phyloP scores from a whole-genome alignment of 2,113 vertebrate genomes.

The Xyliphius kryptos region DNA sequence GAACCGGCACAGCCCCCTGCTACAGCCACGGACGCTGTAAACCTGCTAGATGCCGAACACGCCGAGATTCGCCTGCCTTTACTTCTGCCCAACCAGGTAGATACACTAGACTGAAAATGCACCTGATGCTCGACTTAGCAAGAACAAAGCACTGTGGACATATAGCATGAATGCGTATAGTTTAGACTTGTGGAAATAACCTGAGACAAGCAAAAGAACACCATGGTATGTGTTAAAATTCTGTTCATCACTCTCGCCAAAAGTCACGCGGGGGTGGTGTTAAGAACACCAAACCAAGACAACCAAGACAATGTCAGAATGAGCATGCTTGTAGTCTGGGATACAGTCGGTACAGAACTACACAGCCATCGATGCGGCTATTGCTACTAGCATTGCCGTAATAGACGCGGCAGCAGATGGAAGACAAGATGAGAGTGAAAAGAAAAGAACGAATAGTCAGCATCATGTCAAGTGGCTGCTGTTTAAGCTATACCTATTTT shows the following conservation, averaged over 20 bases:
- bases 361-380: slow-evolving; percentile 13
- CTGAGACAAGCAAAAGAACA: too few species aligned
- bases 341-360: slow-evolving; percentile 19
- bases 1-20: slow-evolving; percentile 53
- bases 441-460: slow-evolving; percentile 25
- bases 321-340: slow-evolving; percentile 6
- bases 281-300: slow-evolving; percentile 12
- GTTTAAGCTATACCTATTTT: slow-evolving; percentile 20
- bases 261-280: slow-evolving; percentile 19
- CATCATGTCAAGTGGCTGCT: slow-evolving; percentile 34
- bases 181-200: too few species aligned
- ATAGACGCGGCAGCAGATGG: slow-evolving; percentile 35
- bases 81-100: slow-evolving; percentile 61
- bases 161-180: slow-evolving; percentile 10
- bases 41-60: slow-evolving; percentile 62
- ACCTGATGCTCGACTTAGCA: background rate
- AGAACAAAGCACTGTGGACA: background rate
- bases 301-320: slow-evolving; percentile 3
- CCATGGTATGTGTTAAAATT: too few species aligned
- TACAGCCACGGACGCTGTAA: slow-evolving; percentile 49
- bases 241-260: slow-evolving; percentile 1
- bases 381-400: slow-evolving; percentile 34
- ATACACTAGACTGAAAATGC: slow-evolving; percentile 60
- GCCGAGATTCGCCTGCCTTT: slow-evolving; percentile 53
- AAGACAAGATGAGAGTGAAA: slow-evolving; percentile 33